Percentiles rank a stretch among this genome's conserved stretches.
These are phyloP conservation scores for Raja brachyura DNA, from an alignment of 2,113 vertebrate species.

Conservation along the genomic window DNA sequence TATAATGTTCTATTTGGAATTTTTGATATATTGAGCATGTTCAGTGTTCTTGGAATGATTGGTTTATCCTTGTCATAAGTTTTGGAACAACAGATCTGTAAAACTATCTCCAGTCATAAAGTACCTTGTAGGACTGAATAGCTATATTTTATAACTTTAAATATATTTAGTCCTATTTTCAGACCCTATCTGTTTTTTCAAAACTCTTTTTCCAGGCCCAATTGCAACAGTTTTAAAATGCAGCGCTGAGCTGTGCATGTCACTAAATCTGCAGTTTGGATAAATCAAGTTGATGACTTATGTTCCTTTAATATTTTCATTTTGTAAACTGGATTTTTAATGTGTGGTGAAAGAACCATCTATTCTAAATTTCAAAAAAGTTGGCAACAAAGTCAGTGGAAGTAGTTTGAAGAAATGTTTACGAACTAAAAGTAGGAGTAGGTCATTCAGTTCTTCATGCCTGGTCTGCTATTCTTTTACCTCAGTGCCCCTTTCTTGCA, in stretches of 20 bases:
- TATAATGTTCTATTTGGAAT: constrained; percentile 64
- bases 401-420: background rate
- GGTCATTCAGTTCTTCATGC: too few relatives aligned
- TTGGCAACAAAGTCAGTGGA: background rate
- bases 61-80: constrained; percentile 26
- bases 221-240: constrained; percentile 18
- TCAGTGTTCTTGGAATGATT: constrained; percentile 34
- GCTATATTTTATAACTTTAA: background rate
- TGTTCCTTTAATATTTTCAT: background rate
- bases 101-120: constrained; percentile 14
- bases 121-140: constrained; percentile 17
- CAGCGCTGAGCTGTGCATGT: background rate
- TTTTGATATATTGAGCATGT: constrained; percentile 35
- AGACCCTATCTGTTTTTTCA: background rate
- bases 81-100: constrained; percentile 36
- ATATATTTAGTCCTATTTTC: background rate
- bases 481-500: too few relatives aligned
- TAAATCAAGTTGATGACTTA: background rate
- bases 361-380: constrained; percentile 2
- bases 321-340: background rate
- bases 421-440: too few relatives aligned
- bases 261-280: background rate
- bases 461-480: too few relatives aligned
- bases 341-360: background rate
- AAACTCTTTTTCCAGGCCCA: background rate